Evolutionary conservation across 2,888 invertebrate genomes (phyloP), one percentile per base, ranked within the genome.

Genomic region (Pseudeuparius sepicola): DNA sequence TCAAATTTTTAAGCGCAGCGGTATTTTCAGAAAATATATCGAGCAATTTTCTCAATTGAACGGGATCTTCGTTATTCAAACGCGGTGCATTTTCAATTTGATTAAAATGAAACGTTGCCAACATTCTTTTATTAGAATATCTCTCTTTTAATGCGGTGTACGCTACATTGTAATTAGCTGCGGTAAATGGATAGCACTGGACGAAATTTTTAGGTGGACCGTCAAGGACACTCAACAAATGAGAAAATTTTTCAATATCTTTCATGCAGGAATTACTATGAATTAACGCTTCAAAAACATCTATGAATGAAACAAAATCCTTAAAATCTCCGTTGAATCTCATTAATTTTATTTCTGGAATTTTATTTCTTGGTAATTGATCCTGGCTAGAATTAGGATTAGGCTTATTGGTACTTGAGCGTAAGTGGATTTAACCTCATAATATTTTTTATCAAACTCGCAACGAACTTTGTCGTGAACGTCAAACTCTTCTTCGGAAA

Each of bases 1-100:
- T 20, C 6, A 20, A 20, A 7, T 20, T 20, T 20, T 20, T 20
- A 7, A 20, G n/a, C 7, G 20, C 20, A 7, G n/a, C 7, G n/a
- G n/a, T 6, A 20, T 20, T 20, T 20, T 20, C 20, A 6, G 20
- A 20, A 20, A 20, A 20, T 20, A 20, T 20, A n/a, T 20, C 20
- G 6, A 20, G n/a, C 6, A 20, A n/a, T 20, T 20, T 20, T 6
- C 20, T 6, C 20, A 20, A 20, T 20, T 20, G 6, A 20, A 7
- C 7, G n/a, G 20, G 20, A 20, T 20, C 6, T 7, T 20, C 20
- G n/a, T 20, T 20, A 20, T 6, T n/a, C 6, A 20, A n/a, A 6
- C n/a, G 6, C 6, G 20, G 20, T 20, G 20, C 20, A 20, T 20
- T 20, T 7, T 20, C 20, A 7, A 20, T 20, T 20, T 6, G 7